Percentiles rank a stretch among this genome's conserved stretches.
Evolutionary conservation across 2,888 invertebrate genomes (phyloP).

Genomic region (Congeria kusceri): DNA sequence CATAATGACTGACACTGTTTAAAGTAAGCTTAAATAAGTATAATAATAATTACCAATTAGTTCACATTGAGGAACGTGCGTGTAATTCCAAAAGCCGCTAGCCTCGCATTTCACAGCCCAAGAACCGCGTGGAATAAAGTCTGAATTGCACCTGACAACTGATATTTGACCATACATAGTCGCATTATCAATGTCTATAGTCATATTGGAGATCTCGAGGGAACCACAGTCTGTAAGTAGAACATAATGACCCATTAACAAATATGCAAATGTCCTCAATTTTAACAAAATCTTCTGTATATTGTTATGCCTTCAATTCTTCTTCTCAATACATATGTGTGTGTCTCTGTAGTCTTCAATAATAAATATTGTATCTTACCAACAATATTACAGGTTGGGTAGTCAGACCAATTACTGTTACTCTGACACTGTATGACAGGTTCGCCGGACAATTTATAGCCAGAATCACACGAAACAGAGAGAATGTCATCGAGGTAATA

Average conservation of each 20-base stretch:
- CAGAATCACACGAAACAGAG: constrained; percentile 4
- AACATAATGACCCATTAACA: background rate
- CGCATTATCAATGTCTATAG: background rate
- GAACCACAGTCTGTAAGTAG: background rate
- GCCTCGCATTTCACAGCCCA: no score
- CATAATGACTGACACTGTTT: no score
- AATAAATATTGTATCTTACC: constrained; percentile 8
- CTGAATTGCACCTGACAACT: no score
- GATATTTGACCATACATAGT: background rate
- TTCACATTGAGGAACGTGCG: no score
- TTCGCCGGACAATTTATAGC: constrained; percentile 13
- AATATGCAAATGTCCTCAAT: no score
- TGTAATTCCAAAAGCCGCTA: no score
- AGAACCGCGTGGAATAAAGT: no score
- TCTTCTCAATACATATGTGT: no score
- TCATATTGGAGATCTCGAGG: background rate
- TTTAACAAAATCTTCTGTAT: no score
- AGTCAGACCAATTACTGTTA: constrained; percentile 9
- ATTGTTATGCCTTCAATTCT: no score
- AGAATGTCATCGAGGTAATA: background rate
- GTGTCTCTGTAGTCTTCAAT: background rate
- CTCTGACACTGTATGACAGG: constrained; percentile 3
- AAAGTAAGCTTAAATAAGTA: no score
- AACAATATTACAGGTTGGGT: constrained; percentile 14
- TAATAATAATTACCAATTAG: no score